Base-by-base conservation (phyloP, 2,888 invertebrate genomes). In the Volucella inflata region DNA sequence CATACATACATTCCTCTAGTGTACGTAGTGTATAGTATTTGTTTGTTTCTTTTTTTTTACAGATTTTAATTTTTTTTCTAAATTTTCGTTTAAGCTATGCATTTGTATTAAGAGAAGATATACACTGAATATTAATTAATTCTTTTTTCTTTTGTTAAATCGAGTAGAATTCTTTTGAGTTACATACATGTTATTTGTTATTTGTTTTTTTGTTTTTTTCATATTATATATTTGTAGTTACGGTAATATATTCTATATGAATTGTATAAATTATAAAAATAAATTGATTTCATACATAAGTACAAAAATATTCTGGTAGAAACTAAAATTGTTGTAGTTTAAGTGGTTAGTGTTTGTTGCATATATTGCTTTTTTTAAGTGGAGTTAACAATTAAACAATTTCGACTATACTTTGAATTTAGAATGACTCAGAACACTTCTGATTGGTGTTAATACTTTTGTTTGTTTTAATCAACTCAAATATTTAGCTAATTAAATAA, bases 231-330 rank as follows among this genome's bases (percentile, higher is more conserved):
- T 68, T 36, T 65, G 12, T 65, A 44, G 17, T 62, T 62, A 30
- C 16, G 38, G 60, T 14, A 64, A 55, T 67, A 57, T 68, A 21
- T 44, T 57, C 36, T 70, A 57, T 50, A 71, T 65, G 51, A 40
- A 60, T 60, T 71, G 42, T 64, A 68, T 57, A 79, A 84, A 80
- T 48, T 71, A 70, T 75, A 67, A 70, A 79, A 79, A 79, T 64
- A 79, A 59, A 78, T 55, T 40, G 46, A 40, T 67, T 76, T 76
- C 68, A 85, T 81, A 84, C 57, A 62, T 85, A 85, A 85, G 85
- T 85, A 85, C 85, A 85, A 85, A 85, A 81, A 77, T 77, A 85
- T 85, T 76, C 53, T 68, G 72, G 40, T 76, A 77, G 65, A 53
- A 76, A 80, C 75, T 65, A 57, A 85, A 67, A 48, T 57, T 57